These are phyloP conservation scores for Bubo blakistoni DNA, from an alignment of 2,113 vertebrate genomes.

Conservation along the genomic window DNA sequence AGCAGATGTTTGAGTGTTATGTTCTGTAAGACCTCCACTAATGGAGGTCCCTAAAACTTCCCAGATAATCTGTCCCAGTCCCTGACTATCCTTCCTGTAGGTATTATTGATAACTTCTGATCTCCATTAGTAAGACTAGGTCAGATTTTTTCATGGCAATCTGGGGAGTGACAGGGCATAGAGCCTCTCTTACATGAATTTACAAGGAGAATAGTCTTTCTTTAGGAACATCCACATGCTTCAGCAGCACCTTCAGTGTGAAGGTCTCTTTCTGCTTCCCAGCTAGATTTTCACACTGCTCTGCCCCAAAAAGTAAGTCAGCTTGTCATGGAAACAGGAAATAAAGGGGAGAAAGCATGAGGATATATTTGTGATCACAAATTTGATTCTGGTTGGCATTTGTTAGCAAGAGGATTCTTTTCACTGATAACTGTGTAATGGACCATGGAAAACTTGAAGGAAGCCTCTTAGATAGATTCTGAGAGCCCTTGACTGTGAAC, in stretches of 20 bases:
- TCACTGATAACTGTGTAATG: not conserved
- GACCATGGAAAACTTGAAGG: not conserved
- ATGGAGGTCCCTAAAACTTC: not conserved
- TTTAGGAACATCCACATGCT: not conserved
- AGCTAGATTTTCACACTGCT: not conserved
- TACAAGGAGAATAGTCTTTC: not conserved
- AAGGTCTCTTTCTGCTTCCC: not conserved
- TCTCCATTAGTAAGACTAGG: not conserved
- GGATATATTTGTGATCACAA: not conserved
- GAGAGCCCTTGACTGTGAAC: not conserved
- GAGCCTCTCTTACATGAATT: not conserved
- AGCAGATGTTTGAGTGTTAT: not conserved
- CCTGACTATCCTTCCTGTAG: not conserved
- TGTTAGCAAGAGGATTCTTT: not conserved
- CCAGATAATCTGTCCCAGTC: not conserved
- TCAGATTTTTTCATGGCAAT: not conserved
- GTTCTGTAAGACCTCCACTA: not conserved
- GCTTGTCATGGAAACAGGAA: not conserved
- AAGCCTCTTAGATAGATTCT: not conserved
- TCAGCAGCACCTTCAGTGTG: not conserved
- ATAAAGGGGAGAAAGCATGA: not conserved
- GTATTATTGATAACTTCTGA: not conserved
- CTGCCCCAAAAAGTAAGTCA: not conserved
- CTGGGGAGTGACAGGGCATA: not conserved
- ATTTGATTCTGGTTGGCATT: not conserved